Evolutionary conservation across 2,797 vertebrate genomes (phyloP), one percentile per base, ranked within the genome.

Genomic region (Artibeus lituratus): DNA sequence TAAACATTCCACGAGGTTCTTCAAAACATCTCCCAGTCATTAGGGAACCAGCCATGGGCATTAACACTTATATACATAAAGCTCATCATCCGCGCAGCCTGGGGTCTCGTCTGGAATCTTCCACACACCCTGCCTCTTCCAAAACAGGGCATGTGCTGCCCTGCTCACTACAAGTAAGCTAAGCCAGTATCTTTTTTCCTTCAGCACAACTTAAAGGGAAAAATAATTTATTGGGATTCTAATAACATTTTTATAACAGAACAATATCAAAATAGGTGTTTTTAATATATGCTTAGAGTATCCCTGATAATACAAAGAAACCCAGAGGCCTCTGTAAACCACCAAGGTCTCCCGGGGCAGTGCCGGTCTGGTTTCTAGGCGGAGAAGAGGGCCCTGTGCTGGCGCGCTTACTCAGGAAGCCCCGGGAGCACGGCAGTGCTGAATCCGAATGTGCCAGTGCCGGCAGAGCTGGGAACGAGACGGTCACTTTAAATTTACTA

Each of bases 241-340:
- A 94, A 78, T 65, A 96, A 94, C 59, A 73, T 90, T 97, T 97
- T 81, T 10, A 57, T 95, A 97, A 91, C 80, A 97, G 12, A 95
- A 78, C 39, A 90, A 84, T 73, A 97, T 96, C 89, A 95, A 97
- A 96, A 92, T 87, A 97, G 96, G 90, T 85, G 80, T 83, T 98
- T 94, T 97, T 77, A 97, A 97, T 97, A 96, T 74, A 97, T 39
- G 96, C 87, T 83, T 94, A 96, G 95, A 96, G 95, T 96, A 97
- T 97, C 97, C 97, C 97, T 97, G 97, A 98, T 96, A 96, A 92
- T 70, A 93, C 44, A 78, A 90, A 91, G 88, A 93, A 96, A 95
- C 65, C 91, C 89, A 90, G 93, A 97, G 91, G 89, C 95, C 95
- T 96, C 47, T 44, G 85, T 96, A 96, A 97, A 95, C 94, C 80